Base-by-base conservation (phyloP, 2,888 invertebrate genomes). In the Cantharis nigra region DNA sequence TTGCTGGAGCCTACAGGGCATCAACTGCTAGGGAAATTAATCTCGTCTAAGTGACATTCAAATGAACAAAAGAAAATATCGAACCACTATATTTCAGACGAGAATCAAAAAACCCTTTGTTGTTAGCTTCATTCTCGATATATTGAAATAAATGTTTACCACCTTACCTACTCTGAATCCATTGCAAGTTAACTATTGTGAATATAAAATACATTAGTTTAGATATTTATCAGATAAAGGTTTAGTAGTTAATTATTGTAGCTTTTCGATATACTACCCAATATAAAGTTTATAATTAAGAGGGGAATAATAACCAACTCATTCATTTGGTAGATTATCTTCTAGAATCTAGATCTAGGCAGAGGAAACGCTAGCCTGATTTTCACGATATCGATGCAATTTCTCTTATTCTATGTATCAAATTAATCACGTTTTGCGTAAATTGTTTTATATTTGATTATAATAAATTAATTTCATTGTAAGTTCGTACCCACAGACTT, bases 271-370 rank as follows among this genome's bases (percentile, higher is more conserved):
- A 72, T 72, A 72, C 67, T 23, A 23, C 23, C 23, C 9, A 9
- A 26, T 9, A 69, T 49, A 65, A 18, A 65, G 65, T 20, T 65
- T 65, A 16, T 16, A 65, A 72, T 75, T 75, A 75, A 75, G 70
- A 49, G 69, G 69, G 63, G 67, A 71, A 71, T 67, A 67, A 71
- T 62, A 69, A 28, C 67, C 33, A 69, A 63, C 72, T 49, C 72
- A 72, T 76, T 63, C 26, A 76, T 76, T 72, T 33, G 14, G 63
- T 28, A 63, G 76, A 69, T 76, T 76, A 76, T 26, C 26, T 26
- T 72, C 76, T 76, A 69, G 69, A 62, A 9, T 72, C 76, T 76
- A 69, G 69, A 62, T 71, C 30, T 69, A 65, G 65, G 23, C 65
- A 9, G 23, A 65, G 65, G 65, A 23, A 23, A n/a, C 20, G 20